A percentile compares a stretch with the other conserved stretches of the same genome.
phyloP scores from a whole-genome alignment of 37 sponge, comb jelly and placozoan species.

The Chondrosia reniformis region DNA sequence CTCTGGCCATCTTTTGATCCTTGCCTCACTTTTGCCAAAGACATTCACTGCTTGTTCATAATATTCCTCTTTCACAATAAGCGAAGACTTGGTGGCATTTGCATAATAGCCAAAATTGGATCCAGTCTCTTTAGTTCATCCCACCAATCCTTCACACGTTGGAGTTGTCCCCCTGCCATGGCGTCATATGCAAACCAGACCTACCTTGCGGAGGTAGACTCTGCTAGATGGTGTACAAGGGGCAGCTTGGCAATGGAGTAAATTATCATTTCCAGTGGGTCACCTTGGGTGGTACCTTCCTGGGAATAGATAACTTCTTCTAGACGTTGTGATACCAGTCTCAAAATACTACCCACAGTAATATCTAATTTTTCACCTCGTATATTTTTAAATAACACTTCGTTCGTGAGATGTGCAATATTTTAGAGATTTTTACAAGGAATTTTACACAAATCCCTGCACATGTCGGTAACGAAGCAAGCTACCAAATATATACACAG shows the following conservation, averaged over 20 bases:
- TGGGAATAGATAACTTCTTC: too few species aligned
- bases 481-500: too few species aligned
- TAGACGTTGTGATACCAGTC: too few species aligned
- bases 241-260: constrained; percentile 32
- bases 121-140: neutral
- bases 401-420: too few species aligned
- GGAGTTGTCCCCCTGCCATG: neutral
- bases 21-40: neutral
- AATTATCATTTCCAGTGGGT: constrained; percentile 43
- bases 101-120: neutral
- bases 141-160: neutral
- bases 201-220: neutral
- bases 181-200: constrained; percentile 9
- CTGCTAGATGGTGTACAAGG: constrained; percentile 13
- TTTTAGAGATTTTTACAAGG: too few species aligned
- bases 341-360: too few species aligned
- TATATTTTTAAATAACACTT: too few species aligned
- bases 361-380: too few species aligned
- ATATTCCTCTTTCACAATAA: neutral
- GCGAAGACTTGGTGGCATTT: neutral
- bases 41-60: neutral
- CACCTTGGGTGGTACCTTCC: constrained; percentile 50
- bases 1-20: neutral
- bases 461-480: too few species aligned
- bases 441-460: too few species aligned